These are phyloP conservation scores for Muscicapa adusta DNA, from an alignment of 2,113 vertebrate species.

Conservation along the genomic window DNA sequence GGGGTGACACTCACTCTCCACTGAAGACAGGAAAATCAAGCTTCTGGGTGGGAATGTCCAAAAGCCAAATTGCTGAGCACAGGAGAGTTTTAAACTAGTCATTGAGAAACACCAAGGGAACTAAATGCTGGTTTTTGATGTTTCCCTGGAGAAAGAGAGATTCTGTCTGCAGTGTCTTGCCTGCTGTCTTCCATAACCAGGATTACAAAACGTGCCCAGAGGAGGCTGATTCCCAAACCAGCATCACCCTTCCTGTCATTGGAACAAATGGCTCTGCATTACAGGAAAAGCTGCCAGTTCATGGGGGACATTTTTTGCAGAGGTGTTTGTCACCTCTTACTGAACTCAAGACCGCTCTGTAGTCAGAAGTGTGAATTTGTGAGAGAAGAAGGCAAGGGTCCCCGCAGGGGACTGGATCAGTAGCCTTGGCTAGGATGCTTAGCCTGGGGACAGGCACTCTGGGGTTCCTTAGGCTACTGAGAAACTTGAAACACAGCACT, in stretches of 20 bases:
- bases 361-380: background rate
- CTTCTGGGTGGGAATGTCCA: background rate
- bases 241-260: background rate
- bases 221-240: background rate
- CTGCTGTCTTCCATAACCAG: background rate
- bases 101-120: background rate
- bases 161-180: background rate
- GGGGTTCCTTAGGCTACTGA: background rate
- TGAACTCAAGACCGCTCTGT: background rate
- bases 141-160: background rate
- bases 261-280: background rate
- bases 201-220: accelerated
- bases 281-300: background rate
- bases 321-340: background rate
- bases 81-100: background rate
- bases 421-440: background rate
- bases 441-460: background rate
- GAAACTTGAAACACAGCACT: background rate
- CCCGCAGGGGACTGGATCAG: background rate
- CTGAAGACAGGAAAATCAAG: background rate
- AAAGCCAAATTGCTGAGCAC: background rate
- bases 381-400: background rate
- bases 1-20: background rate
- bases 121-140: background rate
- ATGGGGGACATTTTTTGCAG: background rate